Conservation (phyloP, 2,797 vertebrate species). For the Rallus crepitans region DNA sequence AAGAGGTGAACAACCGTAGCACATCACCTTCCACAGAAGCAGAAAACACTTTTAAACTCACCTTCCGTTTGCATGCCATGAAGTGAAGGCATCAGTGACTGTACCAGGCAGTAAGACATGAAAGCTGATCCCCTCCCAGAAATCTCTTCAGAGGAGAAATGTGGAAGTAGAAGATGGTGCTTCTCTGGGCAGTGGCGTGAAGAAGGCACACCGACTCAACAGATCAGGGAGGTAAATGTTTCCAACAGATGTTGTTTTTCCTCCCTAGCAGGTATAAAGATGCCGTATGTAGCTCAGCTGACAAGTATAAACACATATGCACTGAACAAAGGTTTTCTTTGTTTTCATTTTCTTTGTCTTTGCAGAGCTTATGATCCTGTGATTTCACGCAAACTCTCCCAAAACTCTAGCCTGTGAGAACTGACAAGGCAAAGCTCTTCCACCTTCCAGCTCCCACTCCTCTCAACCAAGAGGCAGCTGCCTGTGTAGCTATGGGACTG, state of each 20-base stretch:
- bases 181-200: not conserved
- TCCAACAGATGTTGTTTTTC: not conserved
- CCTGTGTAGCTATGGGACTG: not conserved
- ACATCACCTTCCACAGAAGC: not conserved
- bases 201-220: not conserved
- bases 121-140: not conserved
- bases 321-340: not conserved
- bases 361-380: not conserved
- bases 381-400: not conserved
- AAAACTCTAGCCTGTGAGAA: not conserved
- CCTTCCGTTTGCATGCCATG: not conserved
- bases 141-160: not conserved
- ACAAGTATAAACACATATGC: not conserved
- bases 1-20: not conserved
- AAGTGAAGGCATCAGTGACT: not conserved
- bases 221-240: rapidly evolving
- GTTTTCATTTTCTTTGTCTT: not conserved
- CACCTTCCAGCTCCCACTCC: not conserved
- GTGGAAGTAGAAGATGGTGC: not conserved
- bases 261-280: not conserved
- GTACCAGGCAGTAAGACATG: not conserved
- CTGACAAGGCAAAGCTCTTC: not conserved
- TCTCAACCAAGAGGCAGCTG: not conserved
- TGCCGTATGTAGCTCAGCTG: not conserved
- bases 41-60: not conserved